Conservation (phyloP, 2,888 invertebrate genomes). For the Nemotelus nigrinus region DNA sequence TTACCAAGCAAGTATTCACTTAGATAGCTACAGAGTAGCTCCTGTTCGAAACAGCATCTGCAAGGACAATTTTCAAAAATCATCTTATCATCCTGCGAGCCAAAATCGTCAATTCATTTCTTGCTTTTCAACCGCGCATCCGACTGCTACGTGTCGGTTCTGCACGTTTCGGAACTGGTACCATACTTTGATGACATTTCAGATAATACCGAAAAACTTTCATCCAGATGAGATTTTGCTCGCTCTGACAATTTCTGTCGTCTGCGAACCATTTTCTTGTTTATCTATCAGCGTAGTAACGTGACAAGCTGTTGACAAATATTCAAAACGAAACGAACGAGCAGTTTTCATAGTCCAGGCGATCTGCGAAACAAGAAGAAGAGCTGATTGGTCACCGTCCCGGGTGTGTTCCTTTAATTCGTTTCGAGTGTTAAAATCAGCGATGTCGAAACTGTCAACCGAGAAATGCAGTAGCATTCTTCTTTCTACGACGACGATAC, state of each 20-base stretch:
- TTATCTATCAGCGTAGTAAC: too few relatives aligned
- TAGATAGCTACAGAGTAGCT: not conserved
- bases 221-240: not conserved
- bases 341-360: too few relatives aligned
- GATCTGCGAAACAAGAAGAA: too few relatives aligned
- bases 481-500: too few relatives aligned
- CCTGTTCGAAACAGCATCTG: not conserved
- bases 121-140: not conserved
- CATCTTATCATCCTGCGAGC: not conserved
- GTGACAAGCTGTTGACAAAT: conserved; percentile 20
- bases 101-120: not conserved
- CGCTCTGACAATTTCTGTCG: conserved; percentile 8
- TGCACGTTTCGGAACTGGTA: not conserved
- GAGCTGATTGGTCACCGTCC: too few relatives aligned
- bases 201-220: not conserved
- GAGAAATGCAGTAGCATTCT: too few relatives aligned
- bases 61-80: conserved; percentile 25
- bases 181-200: not conserved
- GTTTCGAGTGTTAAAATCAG: too few relatives aligned
- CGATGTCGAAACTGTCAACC: too few relatives aligned
- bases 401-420: too few relatives aligned
- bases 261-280: not conserved
- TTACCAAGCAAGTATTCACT: not conserved
- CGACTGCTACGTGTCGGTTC: not conserved
- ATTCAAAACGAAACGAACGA: not conserved